A percentile compares a stretch with the other conserved stretches of the same genome.
Conservation (phyloP, 2,888 invertebrate species). For the Ormyrus rosae region DNA sequence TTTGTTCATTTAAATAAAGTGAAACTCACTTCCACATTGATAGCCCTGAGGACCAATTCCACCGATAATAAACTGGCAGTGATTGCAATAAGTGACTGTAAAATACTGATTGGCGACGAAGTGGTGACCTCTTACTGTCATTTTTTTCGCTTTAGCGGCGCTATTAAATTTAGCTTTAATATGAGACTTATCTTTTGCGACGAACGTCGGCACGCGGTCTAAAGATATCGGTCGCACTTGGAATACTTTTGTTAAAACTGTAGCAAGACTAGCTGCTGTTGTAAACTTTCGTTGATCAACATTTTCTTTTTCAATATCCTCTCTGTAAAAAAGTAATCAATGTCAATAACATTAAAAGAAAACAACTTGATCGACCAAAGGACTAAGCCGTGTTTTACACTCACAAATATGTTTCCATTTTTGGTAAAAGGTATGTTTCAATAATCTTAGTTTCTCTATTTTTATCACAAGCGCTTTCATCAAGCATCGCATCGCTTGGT, state of each 20-base stretch:
- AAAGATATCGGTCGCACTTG: slow-evolving; percentile 81
- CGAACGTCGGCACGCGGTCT: slow-evolving; percentile 89
- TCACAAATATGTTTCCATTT: slow-evolving; percentile 83
- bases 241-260: slow-evolving; percentile 87
- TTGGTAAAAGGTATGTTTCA: slow-evolving; percentile 84
- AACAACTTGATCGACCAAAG: neutral
- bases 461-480: slow-evolving; percentile 88
- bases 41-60: slow-evolving; percentile 98
- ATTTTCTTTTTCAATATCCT: slow-evolving; percentile 81
- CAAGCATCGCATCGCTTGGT: slow-evolving; percentile 87
- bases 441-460: slow-evolving; percentile 85
- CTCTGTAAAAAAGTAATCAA: slow-evolving; percentile 73
- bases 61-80: slow-evolving; percentile 94
- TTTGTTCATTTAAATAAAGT: neutral
- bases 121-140: slow-evolving; percentile 92
- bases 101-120: slow-evolving; percentile 92
- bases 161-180: slow-evolving; percentile 79
- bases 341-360: slow-evolving; percentile 20
- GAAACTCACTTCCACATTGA: slow-evolving; percentile 89
- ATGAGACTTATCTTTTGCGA: slow-evolving; percentile 89
- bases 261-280: slow-evolving; percentile 87
- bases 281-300: slow-evolving; percentile 82
- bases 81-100: slow-evolving; percentile 93
- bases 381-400: slow-evolving; percentile 63
- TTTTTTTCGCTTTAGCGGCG: slow-evolving; percentile 83